Evolutionary conservation across 2,888 invertebrate species (phyloP).

Genomic region (Lingula anatina): DNA sequence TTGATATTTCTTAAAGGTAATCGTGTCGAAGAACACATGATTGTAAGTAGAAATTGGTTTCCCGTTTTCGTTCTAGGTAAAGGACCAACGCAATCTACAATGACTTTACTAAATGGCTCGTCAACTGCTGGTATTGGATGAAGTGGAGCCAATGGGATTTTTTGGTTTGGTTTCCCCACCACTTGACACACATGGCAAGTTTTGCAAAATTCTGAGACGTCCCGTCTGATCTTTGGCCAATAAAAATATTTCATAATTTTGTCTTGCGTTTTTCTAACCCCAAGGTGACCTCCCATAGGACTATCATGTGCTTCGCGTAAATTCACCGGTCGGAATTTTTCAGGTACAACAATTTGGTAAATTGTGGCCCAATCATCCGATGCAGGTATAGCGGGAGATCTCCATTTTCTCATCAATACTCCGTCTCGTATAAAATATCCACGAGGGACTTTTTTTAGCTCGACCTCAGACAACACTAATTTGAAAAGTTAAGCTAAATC

Average conservation of each 20-base stretch:
- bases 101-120: conserved; percentile 11
- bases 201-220: conserved; percentile 7
- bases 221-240: conserved; percentile 8
- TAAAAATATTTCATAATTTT: conserved; percentile 9
- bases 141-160: conserved; percentile 7
- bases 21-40: conserved; percentile 11
- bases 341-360: conserved; percentile 8
- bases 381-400: conserved; percentile 6
- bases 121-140: conserved; percentile 8
- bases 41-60: conserved; percentile 12
- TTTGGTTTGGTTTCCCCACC: conserved; percentile 11
- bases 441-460: background rate
- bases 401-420: conserved; percentile 13
- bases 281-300: conserved; percentile 11
- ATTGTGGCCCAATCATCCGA: conserved; percentile 3
- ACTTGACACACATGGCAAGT: conserved; percentile 10
- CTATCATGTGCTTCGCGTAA: conserved; percentile 11
- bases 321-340: conserved; percentile 3
- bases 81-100: conserved; percentile 15
- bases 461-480: background rate
- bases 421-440: conserved; percentile 5
- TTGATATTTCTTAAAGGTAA: conserved; percentile 20
- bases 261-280: conserved; percentile 10
- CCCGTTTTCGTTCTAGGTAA: conserved; percentile 10
- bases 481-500: background rate